Evolutionary conservation across 2,113 vertebrate genomes (phyloP).

Genomic region (Pachyramphus minor): DNA sequence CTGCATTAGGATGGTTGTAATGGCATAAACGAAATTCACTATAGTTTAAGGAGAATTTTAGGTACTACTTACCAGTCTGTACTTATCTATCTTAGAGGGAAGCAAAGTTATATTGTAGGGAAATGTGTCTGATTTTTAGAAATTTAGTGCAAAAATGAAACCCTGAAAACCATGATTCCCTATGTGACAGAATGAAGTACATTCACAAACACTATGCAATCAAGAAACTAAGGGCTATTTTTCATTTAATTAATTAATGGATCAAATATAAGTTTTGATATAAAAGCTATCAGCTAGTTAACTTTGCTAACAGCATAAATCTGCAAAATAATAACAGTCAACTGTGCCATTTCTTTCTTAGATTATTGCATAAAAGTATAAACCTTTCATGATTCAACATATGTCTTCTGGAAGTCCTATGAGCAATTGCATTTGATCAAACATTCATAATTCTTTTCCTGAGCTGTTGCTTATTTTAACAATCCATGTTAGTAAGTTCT

Average conservation of each 20-base stretch:
- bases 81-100: neutral
- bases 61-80: neutral
- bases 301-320: neutral
- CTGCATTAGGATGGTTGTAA: neutral
- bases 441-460: neutral
- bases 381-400: neutral
- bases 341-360: neutral
- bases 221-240: neutral
- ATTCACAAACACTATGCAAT: neutral
- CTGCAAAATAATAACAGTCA: neutral
- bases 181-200: neutral
- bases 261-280: neutral
- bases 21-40: neutral
- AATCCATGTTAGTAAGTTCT: neutral
- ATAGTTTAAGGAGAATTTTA: neutral
- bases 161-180: neutral
- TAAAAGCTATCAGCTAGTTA: too few relatives aligned
- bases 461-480: neutral
- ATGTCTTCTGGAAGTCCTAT: neutral
- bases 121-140: neutral
- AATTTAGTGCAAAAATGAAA: neutral
- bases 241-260: neutral
- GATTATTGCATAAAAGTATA: neutral
- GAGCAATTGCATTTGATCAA: neutral
- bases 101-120: neutral